phyloP scores from a whole-genome alignment of 2,797 vertebrate species.

The Halcyon badia region DNA sequence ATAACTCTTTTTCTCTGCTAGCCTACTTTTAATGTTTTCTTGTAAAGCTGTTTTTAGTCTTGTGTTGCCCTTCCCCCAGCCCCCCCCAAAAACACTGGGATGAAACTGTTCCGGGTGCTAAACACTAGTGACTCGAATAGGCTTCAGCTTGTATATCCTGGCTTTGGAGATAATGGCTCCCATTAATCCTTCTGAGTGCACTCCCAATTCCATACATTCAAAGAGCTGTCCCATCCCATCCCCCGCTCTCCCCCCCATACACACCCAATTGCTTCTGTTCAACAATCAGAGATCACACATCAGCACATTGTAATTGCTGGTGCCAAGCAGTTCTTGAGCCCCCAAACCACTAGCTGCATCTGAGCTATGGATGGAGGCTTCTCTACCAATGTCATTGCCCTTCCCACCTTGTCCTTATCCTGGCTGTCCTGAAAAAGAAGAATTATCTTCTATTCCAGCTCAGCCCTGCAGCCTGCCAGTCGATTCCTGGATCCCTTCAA shows the following conservation, averaged over 20 bases:
- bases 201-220: slow-evolving; percentile 43
- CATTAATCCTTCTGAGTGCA: slow-evolving; percentile 54
- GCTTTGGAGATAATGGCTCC: slow-evolving; percentile 57
- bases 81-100: not conserved
- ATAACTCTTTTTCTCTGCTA: slow-evolving; percentile 66
- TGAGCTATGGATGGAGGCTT: not conserved
- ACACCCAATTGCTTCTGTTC: not conserved
- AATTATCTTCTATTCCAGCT: not conserved
- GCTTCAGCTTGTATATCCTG: slow-evolving; percentile 7
- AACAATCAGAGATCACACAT: not conserved
- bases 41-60: slow-evolving; percentile 44
- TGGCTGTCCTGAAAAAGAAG: not conserved
- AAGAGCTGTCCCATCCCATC: not conserved
- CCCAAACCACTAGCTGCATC: not conserved
- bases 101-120: slow-evolving; percentile 12
- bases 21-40: slow-evolving; percentile 61
- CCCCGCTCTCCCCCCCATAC: not conserved
- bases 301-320: not conserved
- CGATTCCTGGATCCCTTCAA: slow-evolving; percentile 13
- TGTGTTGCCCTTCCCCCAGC: not conserved
- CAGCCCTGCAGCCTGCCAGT: slow-evolving; percentile 16
- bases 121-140: slow-evolving; percentile 6
- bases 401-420: not conserved
- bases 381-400: not conserved
- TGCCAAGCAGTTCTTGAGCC: not conserved